Evolutionary conservation across 1,140 invertebrate species (phyloP).

Genomic region (Ladona fulva): DNA sequence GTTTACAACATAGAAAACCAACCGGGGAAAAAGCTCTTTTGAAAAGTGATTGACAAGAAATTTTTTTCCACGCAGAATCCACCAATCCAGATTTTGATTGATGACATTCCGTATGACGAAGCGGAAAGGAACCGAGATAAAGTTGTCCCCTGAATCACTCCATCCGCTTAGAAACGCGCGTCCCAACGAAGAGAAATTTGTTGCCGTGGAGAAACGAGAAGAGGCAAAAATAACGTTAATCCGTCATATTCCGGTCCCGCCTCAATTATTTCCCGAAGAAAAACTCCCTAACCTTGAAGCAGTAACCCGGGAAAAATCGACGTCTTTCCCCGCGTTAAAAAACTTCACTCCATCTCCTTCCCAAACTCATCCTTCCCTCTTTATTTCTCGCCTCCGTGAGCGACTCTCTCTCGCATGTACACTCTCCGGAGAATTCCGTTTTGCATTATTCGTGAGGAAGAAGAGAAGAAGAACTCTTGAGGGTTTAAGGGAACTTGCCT

Average conservation of each 20-base stretch:
- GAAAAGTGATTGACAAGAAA: neutral
- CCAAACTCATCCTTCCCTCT: neutral
- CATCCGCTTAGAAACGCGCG: neutral
- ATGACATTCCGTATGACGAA: constrained; percentile 1
- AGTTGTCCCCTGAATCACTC: constrained; percentile 7
- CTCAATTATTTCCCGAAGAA: neutral
- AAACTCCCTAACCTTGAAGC: neutral
- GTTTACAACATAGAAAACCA: neutral
- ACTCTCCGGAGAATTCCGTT: neutral
- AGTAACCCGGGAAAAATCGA: neutral
- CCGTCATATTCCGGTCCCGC: neutral
- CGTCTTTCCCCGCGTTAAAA: neutral
- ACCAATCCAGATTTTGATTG: neutral
- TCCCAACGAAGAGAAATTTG: neutral
- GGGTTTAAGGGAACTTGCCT: no score
- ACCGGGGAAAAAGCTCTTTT: neutral
- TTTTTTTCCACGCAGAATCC: neutral
- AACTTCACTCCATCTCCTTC: neutral
- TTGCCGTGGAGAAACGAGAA: neutral
- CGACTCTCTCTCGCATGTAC: neutral
- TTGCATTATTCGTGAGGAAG: neutral
- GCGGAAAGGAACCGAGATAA: neutral
- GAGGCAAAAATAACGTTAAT: neutral
- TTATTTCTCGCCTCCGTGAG: neutral
- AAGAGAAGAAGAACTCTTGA: no score